Conservation (phyloP, 2,797 vertebrate genomes). For the Centropyge bicolor region DNA sequence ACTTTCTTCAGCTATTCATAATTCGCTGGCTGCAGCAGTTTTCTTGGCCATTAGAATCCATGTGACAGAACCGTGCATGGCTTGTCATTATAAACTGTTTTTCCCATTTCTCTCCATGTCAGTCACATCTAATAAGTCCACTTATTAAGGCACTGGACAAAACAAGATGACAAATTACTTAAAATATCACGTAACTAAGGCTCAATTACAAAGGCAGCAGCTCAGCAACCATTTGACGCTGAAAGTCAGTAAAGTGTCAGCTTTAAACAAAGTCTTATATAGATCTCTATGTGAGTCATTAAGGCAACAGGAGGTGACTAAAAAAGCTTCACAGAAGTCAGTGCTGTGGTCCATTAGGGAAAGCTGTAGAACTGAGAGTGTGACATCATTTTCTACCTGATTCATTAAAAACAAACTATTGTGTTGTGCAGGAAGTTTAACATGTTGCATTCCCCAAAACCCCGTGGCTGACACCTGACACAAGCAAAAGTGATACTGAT, state of each 20-base stretch:
- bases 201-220: neutral
- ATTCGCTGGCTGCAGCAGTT: slow-evolving; percentile 66
- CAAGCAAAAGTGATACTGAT: neutral
- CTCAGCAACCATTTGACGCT: neutral
- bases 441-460: neutral
- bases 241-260: slow-evolving; percentile 6
- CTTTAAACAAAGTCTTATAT: slow-evolving; percentile 3
- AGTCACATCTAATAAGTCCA: slow-evolving; percentile 11
- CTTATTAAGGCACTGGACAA: too few species aligned
- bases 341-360: neutral
- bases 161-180: neutral
- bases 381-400: neutral
- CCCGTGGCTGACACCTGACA: neutral
- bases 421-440: neutral
- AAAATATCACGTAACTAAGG: neutral
- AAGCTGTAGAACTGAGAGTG: neutral
- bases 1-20: slow-evolving; percentile 47
- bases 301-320: neutral
- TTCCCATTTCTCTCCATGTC: slow-evolving; percentile 30
- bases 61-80: slow-evolving; percentile 37
- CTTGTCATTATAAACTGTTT: slow-evolving; percentile 35
- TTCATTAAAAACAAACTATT: neutral
- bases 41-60: slow-evolving; percentile 60
- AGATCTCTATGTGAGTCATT: neutral
- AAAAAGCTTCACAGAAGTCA: neutral